A percentile compares a stretch with the other conserved stretches of the same genome.
phyloP scores from a whole-genome alignment of 2,888 invertebrate species.

The Dioctria linearis region DNA sequence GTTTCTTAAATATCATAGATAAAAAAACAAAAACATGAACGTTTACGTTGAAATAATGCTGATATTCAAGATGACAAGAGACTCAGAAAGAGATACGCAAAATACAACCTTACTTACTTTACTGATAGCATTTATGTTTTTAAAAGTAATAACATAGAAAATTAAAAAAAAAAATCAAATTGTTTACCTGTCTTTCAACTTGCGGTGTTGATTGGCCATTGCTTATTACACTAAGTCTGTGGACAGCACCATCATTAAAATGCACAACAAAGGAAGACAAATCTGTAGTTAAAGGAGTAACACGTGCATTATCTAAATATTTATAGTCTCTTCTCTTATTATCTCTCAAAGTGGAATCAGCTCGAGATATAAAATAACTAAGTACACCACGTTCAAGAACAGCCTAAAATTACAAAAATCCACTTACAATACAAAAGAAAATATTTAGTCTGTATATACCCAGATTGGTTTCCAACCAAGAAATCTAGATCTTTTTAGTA shows the following conservation, averaged over 20 bases:
- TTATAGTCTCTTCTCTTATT: conserved; percentile 75
- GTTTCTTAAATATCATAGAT: too few species aligned
- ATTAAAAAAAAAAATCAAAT: conserved; percentile 44
- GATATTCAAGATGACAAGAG: too few species aligned
- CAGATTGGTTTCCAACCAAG: conserved; percentile 78
- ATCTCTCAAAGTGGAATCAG: conserved; percentile 76
- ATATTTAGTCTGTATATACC: conserved; percentile 66
- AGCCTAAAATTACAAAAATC: conserved; percentile 68
- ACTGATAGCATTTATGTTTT: neutral
- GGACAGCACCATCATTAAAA: conserved; percentile 76
- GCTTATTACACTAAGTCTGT: conserved; percentile 72
- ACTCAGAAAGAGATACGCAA: too few species aligned
- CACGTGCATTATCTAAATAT: conserved; percentile 77
- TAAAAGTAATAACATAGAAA: conserved; percentile 3
- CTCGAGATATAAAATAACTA: conserved; percentile 75
- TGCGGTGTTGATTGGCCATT: conserved; percentile 66
- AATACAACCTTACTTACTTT: too few species aligned
- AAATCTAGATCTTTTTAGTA: conserved; percentile 76
- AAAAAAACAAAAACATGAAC: too few species aligned
- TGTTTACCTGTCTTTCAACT: conserved; percentile 71
- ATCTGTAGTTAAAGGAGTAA: conserved; percentile 71
- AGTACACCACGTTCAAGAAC: conserved; percentile 79
- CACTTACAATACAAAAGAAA: conserved; percentile 42
- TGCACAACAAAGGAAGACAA: conserved; percentile 72
- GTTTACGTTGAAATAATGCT: too few species aligned